Percentiles rank a stretch among this genome's conserved stretches.
Conservation (phyloP, 2,113 vertebrate species). For the Poecilia latipinna region DNA sequence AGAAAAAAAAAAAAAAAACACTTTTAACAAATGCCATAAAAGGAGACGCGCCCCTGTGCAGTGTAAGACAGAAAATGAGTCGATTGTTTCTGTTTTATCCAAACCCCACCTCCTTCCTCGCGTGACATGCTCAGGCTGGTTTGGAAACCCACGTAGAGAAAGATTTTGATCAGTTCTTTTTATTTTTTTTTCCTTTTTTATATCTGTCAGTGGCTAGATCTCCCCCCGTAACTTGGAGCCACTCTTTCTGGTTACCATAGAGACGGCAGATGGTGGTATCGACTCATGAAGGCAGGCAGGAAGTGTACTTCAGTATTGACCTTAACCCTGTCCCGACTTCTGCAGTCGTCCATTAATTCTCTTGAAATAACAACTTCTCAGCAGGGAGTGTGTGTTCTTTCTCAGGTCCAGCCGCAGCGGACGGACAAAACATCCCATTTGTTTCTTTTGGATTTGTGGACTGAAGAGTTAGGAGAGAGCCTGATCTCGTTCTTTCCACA, state of each 20-base stretch:
- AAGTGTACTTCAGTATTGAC: constrained; percentile 68
- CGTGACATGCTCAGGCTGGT: constrained; percentile 36
- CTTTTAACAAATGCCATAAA: constrained; percentile 32
- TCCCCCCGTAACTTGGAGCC: constrained; percentile 29
- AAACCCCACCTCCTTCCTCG: too few relatives aligned
- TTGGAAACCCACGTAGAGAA: constrained; percentile 28
- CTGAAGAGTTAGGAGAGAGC: constrained; percentile 27
- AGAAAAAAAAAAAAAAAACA: constrained; percentile 41
- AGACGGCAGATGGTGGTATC: constrained; percentile 62
- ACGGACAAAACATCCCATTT: constrained; percentile 32
- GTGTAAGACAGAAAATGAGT: constrained; percentile 20
- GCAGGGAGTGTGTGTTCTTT: constrained; percentile 53
- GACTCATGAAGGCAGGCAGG: constrained; percentile 61
- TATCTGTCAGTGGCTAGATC: neutral
- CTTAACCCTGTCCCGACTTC: constrained; percentile 47
- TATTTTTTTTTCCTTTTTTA: neutral
- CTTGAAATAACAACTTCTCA: constrained; percentile 54
- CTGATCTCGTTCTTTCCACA: constrained; percentile 19
- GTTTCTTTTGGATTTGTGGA: constrained; percentile 38
- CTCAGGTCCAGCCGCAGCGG: constrained; percentile 39
- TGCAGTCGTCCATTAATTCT: constrained; percentile 52
- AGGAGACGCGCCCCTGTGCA: constrained; percentile 6
- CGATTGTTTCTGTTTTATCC: constrained; percentile 5
- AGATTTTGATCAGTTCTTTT: neutral
- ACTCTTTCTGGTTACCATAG: constrained; percentile 70